Conservation (phyloP, 2,113 vertebrate species). For the Rhinichthys klamathensis region DNA sequence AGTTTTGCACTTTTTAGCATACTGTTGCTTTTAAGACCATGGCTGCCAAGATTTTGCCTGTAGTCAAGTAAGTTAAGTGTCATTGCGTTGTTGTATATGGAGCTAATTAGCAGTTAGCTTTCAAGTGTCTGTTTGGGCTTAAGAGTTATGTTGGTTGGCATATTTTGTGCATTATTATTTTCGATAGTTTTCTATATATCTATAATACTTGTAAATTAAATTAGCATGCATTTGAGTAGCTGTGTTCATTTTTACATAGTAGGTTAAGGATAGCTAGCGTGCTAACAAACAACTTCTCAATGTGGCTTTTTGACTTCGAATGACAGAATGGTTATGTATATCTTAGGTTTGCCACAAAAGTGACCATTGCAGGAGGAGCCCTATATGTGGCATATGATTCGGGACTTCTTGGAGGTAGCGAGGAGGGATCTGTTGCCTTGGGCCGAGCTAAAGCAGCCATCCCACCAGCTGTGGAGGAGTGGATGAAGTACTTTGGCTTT, state of each 20-base stretch:
- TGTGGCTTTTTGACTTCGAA: neutral
- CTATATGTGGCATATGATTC: slow-evolving; percentile 85
- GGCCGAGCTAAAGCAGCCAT: slow-evolving; percentile 79
- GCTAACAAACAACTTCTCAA: neutral
- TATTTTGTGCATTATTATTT: neutral
- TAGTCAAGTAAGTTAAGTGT: slow-evolving; percentile 77
- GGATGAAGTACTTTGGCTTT: slow-evolving; percentile 86
- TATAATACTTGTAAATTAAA: neutral
- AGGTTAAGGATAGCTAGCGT: neutral
- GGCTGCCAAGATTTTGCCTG: slow-evolving; percentile 75
- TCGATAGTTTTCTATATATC: neutral
- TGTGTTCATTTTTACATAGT: neutral
- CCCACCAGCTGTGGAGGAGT: slow-evolving; percentile 85
- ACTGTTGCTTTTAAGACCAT: slow-evolving; percentile 57
- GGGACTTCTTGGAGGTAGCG: slow-evolving; percentile 82
- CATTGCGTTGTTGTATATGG: neutral
- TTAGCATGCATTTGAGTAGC: no score
- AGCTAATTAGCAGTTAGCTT: slow-evolving; percentile 39
- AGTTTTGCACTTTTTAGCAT: neutral
- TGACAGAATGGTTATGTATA: neutral
- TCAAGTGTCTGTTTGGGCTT: neutral
- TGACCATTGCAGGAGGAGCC: slow-evolving; percentile 86
- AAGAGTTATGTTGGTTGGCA: neutral
- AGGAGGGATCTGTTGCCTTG: slow-evolving; percentile 81
- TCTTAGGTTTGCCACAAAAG: slow-evolving; percentile 85